These are phyloP conservation scores for Troides oblongomaculatus DNA, from an alignment of 2,888 invertebrate species.

Conservation along the genomic window DNA sequence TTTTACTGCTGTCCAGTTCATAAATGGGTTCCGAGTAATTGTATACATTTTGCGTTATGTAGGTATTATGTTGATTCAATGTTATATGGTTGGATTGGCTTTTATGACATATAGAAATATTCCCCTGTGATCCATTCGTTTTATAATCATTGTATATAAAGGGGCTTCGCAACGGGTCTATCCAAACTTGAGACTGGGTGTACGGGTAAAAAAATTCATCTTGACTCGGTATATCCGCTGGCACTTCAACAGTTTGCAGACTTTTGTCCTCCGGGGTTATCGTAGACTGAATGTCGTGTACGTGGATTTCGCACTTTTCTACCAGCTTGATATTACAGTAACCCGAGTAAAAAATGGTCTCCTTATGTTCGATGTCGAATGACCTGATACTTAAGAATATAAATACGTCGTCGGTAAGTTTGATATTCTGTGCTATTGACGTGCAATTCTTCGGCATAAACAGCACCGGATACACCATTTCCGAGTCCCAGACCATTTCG, in stretches of 20 bases:
- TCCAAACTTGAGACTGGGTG: conserved; percentile 65
- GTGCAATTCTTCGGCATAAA: conserved; percentile 63
- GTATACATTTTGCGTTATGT: conserved; percentile 64
- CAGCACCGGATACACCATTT: conserved; percentile 55
- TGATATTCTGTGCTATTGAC: conserved; percentile 53
- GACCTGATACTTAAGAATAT: conserved; percentile 60
- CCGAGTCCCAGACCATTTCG: conserved; percentile 36
- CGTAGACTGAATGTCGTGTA: conserved; percentile 32
- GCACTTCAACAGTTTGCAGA: conserved; percentile 22
- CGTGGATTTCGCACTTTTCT: conserved; percentile 47
- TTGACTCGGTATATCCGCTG: conserved; percentile 9
- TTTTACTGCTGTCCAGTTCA: conserved; percentile 49
- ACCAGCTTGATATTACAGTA: conserved; percentile 62
- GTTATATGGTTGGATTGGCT: conserved; percentile 48
- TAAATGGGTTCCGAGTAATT: conserved; percentile 52
- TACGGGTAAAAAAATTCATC: conserved; percentile 41
- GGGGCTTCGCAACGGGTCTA: conserved; percentile 63
- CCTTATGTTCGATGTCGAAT: conserved; percentile 57
- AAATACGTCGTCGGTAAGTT: conserved; percentile 55
- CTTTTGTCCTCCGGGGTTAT: conserved; percentile 31
- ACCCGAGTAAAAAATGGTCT: conserved; percentile 56
- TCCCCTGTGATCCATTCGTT: conserved; percentile 41
- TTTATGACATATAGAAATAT: conserved; percentile 49
- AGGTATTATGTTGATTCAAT: conserved; percentile 61
- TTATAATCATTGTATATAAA: conserved; percentile 61